phyloP scores from a whole-genome alignment of 2,113 vertebrate genomes.

The Brienomyrus brachyistius region DNA sequence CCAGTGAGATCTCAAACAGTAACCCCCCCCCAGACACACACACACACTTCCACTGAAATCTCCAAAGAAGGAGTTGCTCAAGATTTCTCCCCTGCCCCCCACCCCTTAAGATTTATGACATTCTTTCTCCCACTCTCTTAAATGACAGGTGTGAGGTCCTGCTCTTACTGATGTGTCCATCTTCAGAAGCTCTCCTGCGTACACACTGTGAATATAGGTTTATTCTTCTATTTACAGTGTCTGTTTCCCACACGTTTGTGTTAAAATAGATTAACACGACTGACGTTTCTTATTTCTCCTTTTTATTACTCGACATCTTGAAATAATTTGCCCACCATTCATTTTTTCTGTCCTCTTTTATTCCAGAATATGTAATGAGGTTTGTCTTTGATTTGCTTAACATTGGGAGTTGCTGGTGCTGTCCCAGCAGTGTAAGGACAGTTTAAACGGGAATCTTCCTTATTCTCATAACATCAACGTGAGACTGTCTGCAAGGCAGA shows the following conservation, averaged over 20 bases:
- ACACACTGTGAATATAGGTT: conserved; percentile 16
- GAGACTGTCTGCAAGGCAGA: neutral
- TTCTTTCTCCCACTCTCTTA: conserved; percentile 55
- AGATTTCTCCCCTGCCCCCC: conserved; percentile 19
- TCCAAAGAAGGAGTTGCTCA: conserved; percentile 8
- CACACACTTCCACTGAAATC: conserved; percentile 17
- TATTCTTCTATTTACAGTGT: conserved; percentile 25
- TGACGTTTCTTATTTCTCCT: conserved; percentile 21
- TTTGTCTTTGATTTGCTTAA: conserved; percentile 9
- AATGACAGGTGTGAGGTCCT: conserved; percentile 67
- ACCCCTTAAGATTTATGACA: conserved; percentile 63
- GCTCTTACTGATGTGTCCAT: conserved; percentile 51
- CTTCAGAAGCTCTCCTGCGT: conserved; percentile 46
- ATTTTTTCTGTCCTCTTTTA: conserved; percentile 13
- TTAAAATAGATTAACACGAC: conserved; percentile 29
- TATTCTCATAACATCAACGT: neutral
- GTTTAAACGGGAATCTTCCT: neutral
- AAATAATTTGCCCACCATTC: conserved; percentile 29
- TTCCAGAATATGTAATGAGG: conserved; percentile 18
- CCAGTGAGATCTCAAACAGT: conserved; percentile 62
- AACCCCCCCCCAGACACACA: conserved; percentile 34
- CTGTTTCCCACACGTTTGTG: conserved; percentile 25
- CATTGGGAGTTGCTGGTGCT: neutral
- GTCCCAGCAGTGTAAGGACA: neutral
- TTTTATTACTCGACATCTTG: conserved; percentile 24